Conservation (phyloP, 1,140 invertebrate genomes). For the Caenorhabditis elegans region WBcel235 BX284604.4:4469001-4469500, state of each 20-base stretch:
- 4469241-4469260: conserved; percentile 30
- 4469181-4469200: conserved; percentile 39
- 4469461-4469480: conserved; percentile 41
- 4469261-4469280: conserved; percentile 10
- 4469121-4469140: not conserved
- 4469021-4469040: not conserved
- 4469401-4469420: conserved; percentile 18
- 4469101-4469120: conserved; percentile 40
- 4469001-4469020: conserved; percentile 41
- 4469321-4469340: not conserved
- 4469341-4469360: conserved; percentile 18
- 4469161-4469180: not conserved
- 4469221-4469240: conserved; percentile 39
- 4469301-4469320: not conserved
- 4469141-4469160: not conserved
- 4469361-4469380: not conserved
- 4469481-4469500: conserved; percentile 17
- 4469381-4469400: conserved; percentile 40
- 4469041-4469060: not conserved
- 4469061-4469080: not conserved
- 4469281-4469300: not conserved
- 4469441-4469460: conserved; percentile 42
- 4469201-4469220: conserved; percentile 35
- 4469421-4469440: not conserved
- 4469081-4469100: not conserved